Evolutionary conservation across 2,888 invertebrate genomes (phyloP).

Genomic region (Caenorhabditis sp.): DNA sequence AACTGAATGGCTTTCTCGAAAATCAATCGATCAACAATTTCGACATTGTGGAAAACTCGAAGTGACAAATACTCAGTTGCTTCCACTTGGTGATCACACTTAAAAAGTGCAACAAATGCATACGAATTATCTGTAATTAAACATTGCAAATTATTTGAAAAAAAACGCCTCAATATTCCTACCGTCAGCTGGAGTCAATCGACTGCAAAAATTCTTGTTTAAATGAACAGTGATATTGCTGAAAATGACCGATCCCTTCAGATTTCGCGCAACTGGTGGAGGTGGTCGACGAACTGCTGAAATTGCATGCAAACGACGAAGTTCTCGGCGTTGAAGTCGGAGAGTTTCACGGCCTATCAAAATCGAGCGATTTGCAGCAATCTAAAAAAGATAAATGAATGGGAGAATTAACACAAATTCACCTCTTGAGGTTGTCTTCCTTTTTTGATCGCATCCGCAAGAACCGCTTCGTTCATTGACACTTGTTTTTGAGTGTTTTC

Average conservation of each 20-base stretch:
- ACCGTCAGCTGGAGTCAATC: slow-evolving; percentile 21
- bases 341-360: slow-evolving; percentile 39
- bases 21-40: slow-evolving; percentile 10
- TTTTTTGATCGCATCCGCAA: slow-evolving; percentile 26
- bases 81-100: slow-evolving; percentile 52
- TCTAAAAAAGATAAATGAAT: slow-evolving; percentile 3
- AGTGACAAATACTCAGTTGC: slow-evolving; percentile 50
- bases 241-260: slow-evolving; percentile 38
- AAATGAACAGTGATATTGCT: slow-evolving; percentile 40
- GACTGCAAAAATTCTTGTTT: slow-evolving; percentile 34
- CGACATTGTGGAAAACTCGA: slow-evolving; percentile 10
- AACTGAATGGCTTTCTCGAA: slow-evolving; percentile 50
- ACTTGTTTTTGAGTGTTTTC: slow-evolving; percentile 38
- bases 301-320: slow-evolving; percentile 35
- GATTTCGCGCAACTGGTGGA: slow-evolving; percentile 36
- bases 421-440: slow-evolving; percentile 24
- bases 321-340: slow-evolving; percentile 38
- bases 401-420: not conserved
- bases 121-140: slow-evolving; percentile 35
- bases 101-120: slow-evolving; percentile 49
- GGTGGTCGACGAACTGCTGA: slow-evolving; percentile 34
- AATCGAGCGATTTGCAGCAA: slow-evolving; percentile 42
- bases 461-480: slow-evolving; percentile 28
- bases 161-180: not conserved
- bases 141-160: not conserved